These are phyloP conservation scores for Scomber japonicus DNA, from an alignment of 2,113 vertebrate genomes.

Conservation along the genomic window DNA sequence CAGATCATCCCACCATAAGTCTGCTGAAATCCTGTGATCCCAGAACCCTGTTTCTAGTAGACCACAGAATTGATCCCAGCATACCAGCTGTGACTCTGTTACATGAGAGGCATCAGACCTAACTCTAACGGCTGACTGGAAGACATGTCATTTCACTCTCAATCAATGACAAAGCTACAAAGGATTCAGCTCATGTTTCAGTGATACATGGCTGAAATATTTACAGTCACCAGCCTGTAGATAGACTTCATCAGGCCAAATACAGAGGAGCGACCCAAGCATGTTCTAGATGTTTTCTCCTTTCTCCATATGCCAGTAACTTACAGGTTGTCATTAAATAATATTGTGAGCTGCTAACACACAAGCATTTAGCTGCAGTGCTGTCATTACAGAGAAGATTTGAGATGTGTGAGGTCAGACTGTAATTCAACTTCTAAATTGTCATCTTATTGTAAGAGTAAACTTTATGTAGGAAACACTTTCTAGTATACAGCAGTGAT, in stretches of 20 bases:
- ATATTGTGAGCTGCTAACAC: no score
- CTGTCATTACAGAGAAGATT: no score
- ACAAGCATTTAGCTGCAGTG: no score
- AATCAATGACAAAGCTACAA: constrained; percentile 49
- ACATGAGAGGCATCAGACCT: constrained; percentile 46
- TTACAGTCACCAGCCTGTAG: constrained; percentile 55
- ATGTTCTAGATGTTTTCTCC: constrained; percentile 37
- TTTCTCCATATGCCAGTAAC: constrained; percentile 65
- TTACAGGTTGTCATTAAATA: constrained; percentile 46
- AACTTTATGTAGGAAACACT: no score
- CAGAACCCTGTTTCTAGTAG: constrained; percentile 10
- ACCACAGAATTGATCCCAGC: constrained; percentile 62
- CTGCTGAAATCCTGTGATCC: constrained; percentile 64
- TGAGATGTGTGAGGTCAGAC: no score
- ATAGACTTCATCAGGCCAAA: constrained; percentile 20
- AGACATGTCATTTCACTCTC: constrained; percentile 52
- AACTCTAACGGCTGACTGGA: constrained; percentile 55
- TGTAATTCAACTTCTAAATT: no score
- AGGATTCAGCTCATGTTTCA: constrained; percentile 62
- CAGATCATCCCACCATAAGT: constrained; percentile 37
- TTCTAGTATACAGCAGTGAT: no score
- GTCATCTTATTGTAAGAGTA: no score
- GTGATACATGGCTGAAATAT: constrained; percentile 67
- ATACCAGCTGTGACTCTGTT: constrained; percentile 51
- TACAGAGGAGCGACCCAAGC: constrained; percentile 7